phyloP scores from a whole-genome alignment of 1,140 invertebrate species.

The Zelostemma sp. region DNA sequence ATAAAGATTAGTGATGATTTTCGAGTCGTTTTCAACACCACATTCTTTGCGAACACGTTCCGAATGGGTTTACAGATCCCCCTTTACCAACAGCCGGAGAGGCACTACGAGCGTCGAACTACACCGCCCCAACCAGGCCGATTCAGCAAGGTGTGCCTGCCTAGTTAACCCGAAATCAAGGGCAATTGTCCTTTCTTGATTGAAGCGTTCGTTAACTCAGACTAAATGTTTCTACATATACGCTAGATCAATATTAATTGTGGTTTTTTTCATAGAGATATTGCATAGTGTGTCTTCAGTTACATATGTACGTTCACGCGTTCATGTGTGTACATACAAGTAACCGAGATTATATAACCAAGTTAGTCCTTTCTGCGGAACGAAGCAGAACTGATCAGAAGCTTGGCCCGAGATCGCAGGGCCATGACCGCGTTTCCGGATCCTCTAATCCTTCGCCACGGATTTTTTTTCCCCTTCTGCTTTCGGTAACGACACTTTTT shows the following conservation, averaged over 20 bases:
- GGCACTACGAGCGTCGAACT: slow-evolving; percentile 70
- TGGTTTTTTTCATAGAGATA: slow-evolving; percentile 56
- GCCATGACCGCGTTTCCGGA: neutral
- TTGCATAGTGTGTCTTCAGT: slow-evolving; percentile 59
- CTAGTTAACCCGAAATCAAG: slow-evolving; percentile 68
- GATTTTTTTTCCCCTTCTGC: neutral
- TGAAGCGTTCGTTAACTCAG: slow-evolving; percentile 69
- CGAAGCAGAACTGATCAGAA: slow-evolving; percentile 56
- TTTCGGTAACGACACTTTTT: neutral
- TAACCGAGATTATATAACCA: slow-evolving; percentile 48
- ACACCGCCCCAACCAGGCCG: slow-evolving; percentile 70
- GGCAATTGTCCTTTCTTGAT: slow-evolving; percentile 68
- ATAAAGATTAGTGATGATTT: no score
- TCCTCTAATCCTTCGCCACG: neutral
- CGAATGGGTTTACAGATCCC: slow-evolving; percentile 70
- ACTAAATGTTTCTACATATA: slow-evolving; percentile 68
- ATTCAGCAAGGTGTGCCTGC: slow-evolving; percentile 71
- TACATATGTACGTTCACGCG: slow-evolving; percentile 40
- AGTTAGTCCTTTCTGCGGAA: slow-evolving; percentile 47
- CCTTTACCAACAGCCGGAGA: slow-evolving; percentile 71
- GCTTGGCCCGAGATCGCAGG: slow-evolving; percentile 6
- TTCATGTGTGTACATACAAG: slow-evolving; percentile 25
- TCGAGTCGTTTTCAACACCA: no score
- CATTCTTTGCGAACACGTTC: slow-evolving; percentile 63
- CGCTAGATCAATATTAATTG: slow-evolving; percentile 60